phyloP scores from a whole-genome alignment of 1,140 invertebrate genomes.

The Charaxes varanes region DNA sequence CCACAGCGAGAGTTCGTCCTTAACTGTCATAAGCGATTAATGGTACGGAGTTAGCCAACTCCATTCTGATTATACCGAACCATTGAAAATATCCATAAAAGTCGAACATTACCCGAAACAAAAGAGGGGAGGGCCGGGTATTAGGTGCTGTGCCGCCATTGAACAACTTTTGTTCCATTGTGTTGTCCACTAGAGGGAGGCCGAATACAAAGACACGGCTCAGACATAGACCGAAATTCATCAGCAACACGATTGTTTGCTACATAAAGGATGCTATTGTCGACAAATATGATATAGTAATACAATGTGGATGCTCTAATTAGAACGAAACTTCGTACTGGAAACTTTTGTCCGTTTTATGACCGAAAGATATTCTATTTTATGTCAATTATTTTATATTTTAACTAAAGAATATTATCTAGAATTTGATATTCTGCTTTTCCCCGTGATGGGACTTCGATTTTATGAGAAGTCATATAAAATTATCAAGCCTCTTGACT shows the following conservation, averaged over 20 bases:
- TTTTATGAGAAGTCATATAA: too few relatives aligned
- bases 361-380: too few relatives aligned
- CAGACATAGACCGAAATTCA: slow-evolving; percentile 72
- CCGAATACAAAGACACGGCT: slow-evolving; percentile 63
- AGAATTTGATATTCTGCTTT: too few relatives aligned
- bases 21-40: slow-evolving; percentile 37
- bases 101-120: slow-evolving; percentile 71
- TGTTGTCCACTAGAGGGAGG: slow-evolving; percentile 65
- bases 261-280: slow-evolving; percentile 69
- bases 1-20: too few relatives aligned
- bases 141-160: slow-evolving; percentile 67
- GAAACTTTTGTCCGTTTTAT: slow-evolving; percentile 17
- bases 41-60: slow-evolving; percentile 54
- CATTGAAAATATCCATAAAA: slow-evolving; percentile 73
- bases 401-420: too few relatives aligned
- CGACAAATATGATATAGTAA: slow-evolving; percentile 70
- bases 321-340: slow-evolving; percentile 40
- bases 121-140: slow-evolving; percentile 63
- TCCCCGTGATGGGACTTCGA: too few relatives aligned
- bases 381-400: too few relatives aligned
- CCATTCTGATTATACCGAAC: slow-evolving; percentile 66
- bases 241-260: slow-evolving; percentile 71
- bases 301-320: slow-evolving; percentile 66
- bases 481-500: too few relatives aligned
- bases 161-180: slow-evolving; percentile 72